A percentile compares a stretch with the other conserved stretches of the same genome.
Conservation (phyloP, 2,888 invertebrate species). For the Marronus borbonicus region DNA sequence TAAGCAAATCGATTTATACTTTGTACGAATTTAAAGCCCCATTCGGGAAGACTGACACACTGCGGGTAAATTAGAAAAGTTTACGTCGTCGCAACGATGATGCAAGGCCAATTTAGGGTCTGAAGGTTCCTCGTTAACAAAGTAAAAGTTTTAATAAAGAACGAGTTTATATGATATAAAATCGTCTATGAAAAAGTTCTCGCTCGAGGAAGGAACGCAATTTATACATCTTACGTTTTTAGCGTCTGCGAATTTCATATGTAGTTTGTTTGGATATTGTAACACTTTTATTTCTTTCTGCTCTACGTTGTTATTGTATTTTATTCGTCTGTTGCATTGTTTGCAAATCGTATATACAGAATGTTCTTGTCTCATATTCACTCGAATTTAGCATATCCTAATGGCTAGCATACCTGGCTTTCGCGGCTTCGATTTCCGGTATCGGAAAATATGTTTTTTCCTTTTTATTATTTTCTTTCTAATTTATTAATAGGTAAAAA, state of each 20-base stretch:
- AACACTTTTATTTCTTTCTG: background rate
- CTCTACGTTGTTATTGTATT: background rate
- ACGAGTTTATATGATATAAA: constrained; percentile 31
- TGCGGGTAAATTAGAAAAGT: constrained; percentile 34
- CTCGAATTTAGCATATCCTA: too few species aligned
- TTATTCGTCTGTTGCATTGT: too few species aligned
- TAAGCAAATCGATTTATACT: constrained; percentile 20
- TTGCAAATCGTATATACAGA: too few species aligned
- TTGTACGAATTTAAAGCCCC: constrained; percentile 16
- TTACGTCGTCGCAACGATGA: constrained; percentile 20
- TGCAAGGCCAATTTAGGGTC: constrained; percentile 21
- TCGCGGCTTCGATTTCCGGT: too few species aligned
- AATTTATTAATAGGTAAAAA: too few species aligned
- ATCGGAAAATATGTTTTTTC: too few species aligned
- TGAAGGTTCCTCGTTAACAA: constrained; percentile 8
- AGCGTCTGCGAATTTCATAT: constrained; percentile 22
- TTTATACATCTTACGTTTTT: constrained; percentile 10
- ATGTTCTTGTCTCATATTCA: too few species aligned
- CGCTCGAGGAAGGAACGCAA: background rate
- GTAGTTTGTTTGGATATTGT: background rate
- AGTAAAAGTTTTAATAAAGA: constrained; percentile 40
- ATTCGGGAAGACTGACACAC: constrained; percentile 18
- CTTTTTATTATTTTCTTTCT: too few species aligned
- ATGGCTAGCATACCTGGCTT: too few species aligned
- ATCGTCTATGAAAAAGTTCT: constrained; percentile 23